Base-by-base conservation (phyloP, 2,113 vertebrate genomes). In the Rhinopomastus cyanomelas region DNA sequence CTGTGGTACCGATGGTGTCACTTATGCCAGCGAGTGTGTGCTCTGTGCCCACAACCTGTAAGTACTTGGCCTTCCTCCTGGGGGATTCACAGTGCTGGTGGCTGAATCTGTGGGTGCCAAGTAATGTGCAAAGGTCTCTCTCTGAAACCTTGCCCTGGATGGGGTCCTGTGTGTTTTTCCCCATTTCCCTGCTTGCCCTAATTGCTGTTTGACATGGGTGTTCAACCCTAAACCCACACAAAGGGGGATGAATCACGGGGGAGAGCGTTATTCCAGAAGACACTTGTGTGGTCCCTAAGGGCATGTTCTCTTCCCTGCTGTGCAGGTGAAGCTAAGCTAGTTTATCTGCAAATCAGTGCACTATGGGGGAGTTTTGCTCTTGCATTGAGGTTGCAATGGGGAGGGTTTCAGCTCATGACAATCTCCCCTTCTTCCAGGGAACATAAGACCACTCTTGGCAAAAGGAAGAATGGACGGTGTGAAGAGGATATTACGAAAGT, bases 21-120 rank as follows among this genome's bases (percentile, higher is more conserved):
- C 96, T 37, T 96, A 96, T 0, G 52, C 92, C 85, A 96, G 69
- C 2, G 93, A 96, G 37, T 96, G 96, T 21, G 15, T 1, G 0
- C 86, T 96, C 68, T 96, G 95, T 29, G 9, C 78, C 64, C 86
- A 85, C 88, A 96, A 95, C 59, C 3, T 85, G 95, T 95, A 1
- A 81, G 95, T 69, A 57, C 44, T 69, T 0, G 0, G 23, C 25
- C 11, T 80, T 22, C 57, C 72, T 21, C 32, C 26, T 4, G 29
- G 5, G 52, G 25, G 7, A 11, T n/a, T 55, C 1, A 0, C 8
- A 9, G 18, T 14, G 46, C n/a, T 26, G 55, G 30, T 62, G 26
- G 8, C 5, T 52, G 37, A 51, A 14, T 57, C 53, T 1, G 1
- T 55, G 20, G 53, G 17, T 30, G 36, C 37, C 5, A 8, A 49